phyloP scores from a whole-genome alignment of 2,888 invertebrate genomes.

The Chloroclysta siterata region DNA sequence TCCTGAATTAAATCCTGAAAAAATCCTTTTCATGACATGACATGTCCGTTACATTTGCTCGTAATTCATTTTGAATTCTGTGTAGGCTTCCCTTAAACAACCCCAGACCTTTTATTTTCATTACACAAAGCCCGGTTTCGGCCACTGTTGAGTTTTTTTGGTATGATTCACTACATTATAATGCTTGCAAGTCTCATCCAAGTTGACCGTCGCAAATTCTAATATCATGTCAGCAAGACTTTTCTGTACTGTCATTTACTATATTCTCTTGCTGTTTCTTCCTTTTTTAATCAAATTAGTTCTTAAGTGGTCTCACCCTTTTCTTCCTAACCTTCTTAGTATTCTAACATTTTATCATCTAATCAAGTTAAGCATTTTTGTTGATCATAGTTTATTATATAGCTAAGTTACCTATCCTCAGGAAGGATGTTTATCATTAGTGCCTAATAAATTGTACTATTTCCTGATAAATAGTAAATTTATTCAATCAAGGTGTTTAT shows the following conservation, averaged over 20 bases:
- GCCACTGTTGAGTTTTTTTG: constrained; percentile 2
- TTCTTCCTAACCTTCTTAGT: background rate
- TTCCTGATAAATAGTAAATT: background rate
- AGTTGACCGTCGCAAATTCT: constrained; percentile 6
- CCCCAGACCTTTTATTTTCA: constrained; percentile 1
- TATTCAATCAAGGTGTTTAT: background rate
- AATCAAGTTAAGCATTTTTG: background rate
- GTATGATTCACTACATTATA: constrained; percentile 8
- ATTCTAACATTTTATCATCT: background rate
- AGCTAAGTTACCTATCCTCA: no score
- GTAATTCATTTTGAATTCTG: constrained; percentile 7
- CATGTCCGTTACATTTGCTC: background rate
- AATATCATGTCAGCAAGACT: background rate
- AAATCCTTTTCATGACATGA: no score
- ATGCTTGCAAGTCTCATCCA: constrained; percentile 7
- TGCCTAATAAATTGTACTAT: background rate
- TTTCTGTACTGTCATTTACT: background rate
- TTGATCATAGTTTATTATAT: no score
- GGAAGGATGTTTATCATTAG: background rate
- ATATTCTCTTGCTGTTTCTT: background rate
- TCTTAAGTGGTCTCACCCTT: background rate
- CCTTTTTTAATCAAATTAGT: background rate
- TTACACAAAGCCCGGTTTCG: constrained; percentile 1
- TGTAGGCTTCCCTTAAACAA: background rate
- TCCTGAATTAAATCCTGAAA: no score